Conservation (phyloP, 2,113 vertebrate genomes). For the Tychaedon coryphoeus region DNA sequence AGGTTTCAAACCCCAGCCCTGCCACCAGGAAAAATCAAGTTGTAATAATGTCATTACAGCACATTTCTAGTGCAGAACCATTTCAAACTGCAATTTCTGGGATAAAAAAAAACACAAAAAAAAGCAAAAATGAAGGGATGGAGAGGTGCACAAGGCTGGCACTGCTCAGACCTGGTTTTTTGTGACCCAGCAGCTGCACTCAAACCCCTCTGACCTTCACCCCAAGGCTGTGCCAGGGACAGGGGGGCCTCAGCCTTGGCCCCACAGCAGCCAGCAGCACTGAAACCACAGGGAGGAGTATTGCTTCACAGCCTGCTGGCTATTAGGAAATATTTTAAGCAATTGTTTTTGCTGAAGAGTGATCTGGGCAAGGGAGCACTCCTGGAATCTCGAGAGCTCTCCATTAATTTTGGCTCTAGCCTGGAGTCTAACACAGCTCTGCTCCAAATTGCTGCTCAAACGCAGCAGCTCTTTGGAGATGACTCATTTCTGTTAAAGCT, state of each 20-base stretch:
- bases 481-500: background rate
- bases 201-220: accelerated
- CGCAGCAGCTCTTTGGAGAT: background rate
- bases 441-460: constrained; percentile 23
- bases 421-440: background rate
- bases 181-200: background rate
- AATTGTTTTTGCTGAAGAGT: constrained; percentile 39
- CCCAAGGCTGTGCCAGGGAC: background rate
- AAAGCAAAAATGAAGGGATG: no score
- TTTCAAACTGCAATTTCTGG: background rate
- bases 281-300: background rate
- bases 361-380: background rate
- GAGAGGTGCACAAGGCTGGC: background rate
- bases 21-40: background rate
- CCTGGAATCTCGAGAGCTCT: constrained; percentile 49
- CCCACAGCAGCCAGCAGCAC: background rate
- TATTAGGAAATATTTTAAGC: background rate
- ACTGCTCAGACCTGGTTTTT: background rate
- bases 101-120: background rate
- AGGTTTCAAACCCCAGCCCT: background rate
- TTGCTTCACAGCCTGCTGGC: background rate
- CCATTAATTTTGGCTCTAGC: constrained; percentile 34
- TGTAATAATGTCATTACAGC: background rate
- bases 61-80: background rate
- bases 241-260: background rate